Conservation (phyloP, 2,113 vertebrate genomes). For the Varanus salvator region DNA sequence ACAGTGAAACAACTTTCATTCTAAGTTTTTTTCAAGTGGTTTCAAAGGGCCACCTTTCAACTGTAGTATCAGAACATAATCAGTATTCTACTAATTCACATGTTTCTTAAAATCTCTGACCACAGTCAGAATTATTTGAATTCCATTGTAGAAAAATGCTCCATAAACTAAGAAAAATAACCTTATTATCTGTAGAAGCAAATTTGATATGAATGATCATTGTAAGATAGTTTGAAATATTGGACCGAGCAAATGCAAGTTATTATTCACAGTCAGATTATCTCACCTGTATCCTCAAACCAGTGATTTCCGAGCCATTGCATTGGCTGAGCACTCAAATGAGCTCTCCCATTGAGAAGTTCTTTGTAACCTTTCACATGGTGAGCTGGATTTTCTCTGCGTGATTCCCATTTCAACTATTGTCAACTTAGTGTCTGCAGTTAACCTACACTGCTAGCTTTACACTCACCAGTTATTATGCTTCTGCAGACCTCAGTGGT, state of each 20-base stretch:
- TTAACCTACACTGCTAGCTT: slow-evolving; percentile 48
- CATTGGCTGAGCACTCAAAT: slow-evolving; percentile 49
- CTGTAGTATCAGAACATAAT: neutral
- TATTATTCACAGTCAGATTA: slow-evolving; percentile 31
- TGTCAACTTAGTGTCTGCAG: slow-evolving; percentile 39
- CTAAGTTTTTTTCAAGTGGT: neutral
- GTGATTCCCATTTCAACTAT: slow-evolving; percentile 40
- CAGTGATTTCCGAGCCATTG: slow-evolving; percentile 32
- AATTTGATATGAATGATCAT: slow-evolving; percentile 21
- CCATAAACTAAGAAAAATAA: slow-evolving; percentile 33
- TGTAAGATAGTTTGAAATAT: slow-evolving; percentile 16
- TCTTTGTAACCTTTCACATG: slow-evolving; percentile 47
- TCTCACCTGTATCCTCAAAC: slow-evolving; percentile 40
- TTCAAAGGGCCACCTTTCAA: neutral
- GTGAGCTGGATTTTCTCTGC: slow-evolving; percentile 34
- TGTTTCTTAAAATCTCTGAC: neutral
- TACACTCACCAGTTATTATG: slow-evolving; percentile 46
- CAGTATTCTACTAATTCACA: neutral
- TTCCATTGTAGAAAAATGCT: neutral
- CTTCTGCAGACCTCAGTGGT: slow-evolving; percentile 39
- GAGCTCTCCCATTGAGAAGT: slow-evolving; percentile 19
- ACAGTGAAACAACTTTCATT: neutral
- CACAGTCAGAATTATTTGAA: slow-evolving; percentile 8
- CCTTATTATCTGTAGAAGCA: neutral
- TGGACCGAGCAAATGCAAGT: neutral